A percentile compares a stretch with the other conserved stretches of the same genome.
These are phyloP conservation scores for Seira musarum DNA, from an alignment of 2,888 invertebrate species.

Conservation along the genomic window DNA sequence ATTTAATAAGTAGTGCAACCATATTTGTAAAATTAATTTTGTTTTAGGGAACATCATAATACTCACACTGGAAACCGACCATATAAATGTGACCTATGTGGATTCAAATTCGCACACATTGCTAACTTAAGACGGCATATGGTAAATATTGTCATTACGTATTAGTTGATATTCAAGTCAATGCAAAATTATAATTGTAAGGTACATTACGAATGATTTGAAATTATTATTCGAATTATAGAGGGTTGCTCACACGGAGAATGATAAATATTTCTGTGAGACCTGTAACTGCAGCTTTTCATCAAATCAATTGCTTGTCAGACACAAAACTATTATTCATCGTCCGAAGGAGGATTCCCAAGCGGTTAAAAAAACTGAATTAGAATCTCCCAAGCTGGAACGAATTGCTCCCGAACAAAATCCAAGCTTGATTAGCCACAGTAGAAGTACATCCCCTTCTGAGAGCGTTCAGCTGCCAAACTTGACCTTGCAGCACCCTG, in stretches of 20 bases:
- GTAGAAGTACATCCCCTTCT: neutral
- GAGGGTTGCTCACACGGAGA: neutral
- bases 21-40: too few species aligned
- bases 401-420: neutral
- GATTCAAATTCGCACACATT: slow-evolving; percentile 29
- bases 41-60: slow-evolving; percentile 43
- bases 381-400: neutral
- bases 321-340: neutral
- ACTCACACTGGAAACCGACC: slow-evolving; percentile 43
- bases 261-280: neutral
- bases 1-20: too few species aligned
- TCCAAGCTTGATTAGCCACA: neutral
- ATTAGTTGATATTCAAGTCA: neutral
- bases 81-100: slow-evolving; percentile 46
- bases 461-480: neutral
- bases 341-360: neutral
- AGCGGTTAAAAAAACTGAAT: neutral
- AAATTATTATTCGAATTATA: neutral
- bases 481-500: slow-evolving; percentile 21
- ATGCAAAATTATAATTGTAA: neutral
- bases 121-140: slow-evolving; percentile 44
- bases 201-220: neutral
- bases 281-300: slow-evolving; percentile 29
- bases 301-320: neutral
- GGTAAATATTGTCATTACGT: slow-evolving; percentile 8